Base-by-base conservation (phyloP, 2,797 vertebrate genomes). In the Enteromius unitaeniatus region DNA sequence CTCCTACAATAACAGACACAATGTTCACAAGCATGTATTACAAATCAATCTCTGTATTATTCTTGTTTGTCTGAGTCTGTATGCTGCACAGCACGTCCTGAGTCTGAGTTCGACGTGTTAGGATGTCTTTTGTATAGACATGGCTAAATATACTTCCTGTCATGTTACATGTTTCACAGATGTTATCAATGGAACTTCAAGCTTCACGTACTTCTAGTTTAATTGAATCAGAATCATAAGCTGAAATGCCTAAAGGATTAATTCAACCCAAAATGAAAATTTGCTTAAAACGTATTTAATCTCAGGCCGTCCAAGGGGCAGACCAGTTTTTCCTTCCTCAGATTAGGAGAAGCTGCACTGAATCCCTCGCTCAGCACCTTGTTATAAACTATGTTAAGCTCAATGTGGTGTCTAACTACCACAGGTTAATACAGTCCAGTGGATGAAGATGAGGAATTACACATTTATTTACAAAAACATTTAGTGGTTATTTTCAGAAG, bases 401-500 rank as follows among this genome's bases (percentile, higher is more conserved):
- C 60, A 62, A 15, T 7, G 14, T 7, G 60, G 23, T 4, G 5
- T 60, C 23, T 26, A 26, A 13, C 23, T 26, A 23, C 23, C 23
- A 14, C 0, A 11, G 37, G 10, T 68, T n/a, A 68, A 51, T 37
- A 19, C 49, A 31, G 51, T 17, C 10, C n/a, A 45, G 11, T 3
- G 3, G 1, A 83, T 34, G 47, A 23, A 77, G 8, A 37, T 49
- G 23, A 68, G 37, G 85, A 87, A 89, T 84, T 84, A 76, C 15
- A 83, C 65, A 69, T 94, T 94, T 94, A 95, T 95, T 95, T 93
- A 94, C 76, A 78, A 62, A 82, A 77, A n/a, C 73, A 79, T 86
- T 91, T 87, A 92, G 92, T 93, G 92, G 92, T 95, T 82, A 91
- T 91, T 89, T 88, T 13, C 1, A 88, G 65, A 89, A 87, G 82